Base-by-base conservation (phyloP, 2,888 invertebrate genomes). In the Branchipolynoe longqiensis region DNA sequence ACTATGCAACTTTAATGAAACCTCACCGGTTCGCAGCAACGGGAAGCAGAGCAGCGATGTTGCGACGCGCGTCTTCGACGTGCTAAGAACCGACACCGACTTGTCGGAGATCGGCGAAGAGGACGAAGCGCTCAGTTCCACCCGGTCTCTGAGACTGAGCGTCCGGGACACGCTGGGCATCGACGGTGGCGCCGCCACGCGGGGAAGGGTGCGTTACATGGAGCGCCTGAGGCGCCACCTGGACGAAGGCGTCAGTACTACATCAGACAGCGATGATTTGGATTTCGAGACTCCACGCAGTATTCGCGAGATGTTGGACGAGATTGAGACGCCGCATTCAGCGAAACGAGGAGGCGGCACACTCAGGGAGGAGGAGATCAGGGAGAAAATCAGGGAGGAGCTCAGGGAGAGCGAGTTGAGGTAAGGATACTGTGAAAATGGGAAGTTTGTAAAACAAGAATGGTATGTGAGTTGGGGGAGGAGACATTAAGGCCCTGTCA, bases 241-340 rank as follows among this genome's bases (percentile, higher is more conserved):
- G 38, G 69, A 69, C 38, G n/a, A 69, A 38, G 48, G 8, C 8
- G 8, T 12, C 8, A 38, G 38, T 38, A 38, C 12, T 8, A 36
- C 38, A 0, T 69, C 69, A 22, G 18, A 36, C 2, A 25, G 69
- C 22, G 4, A 1, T 33, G 73, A 73, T 40, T 22, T 36, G 3
- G 74, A 74, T 22, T 40, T 74, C n/a, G 78, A 78, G 78, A 78
- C 78, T 25, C 78, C 78, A 1, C 78, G 48, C 25, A 78, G 48
- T 31, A 78, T 78, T 14, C 78, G 31, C 25, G 48, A 48, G 18
- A 40, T 78, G 48, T 48, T 78, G 41, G 31, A 78, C 31, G 28
- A 28, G 14, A 28, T 78, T 6, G 78, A 78, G 4, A 78, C 78
- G 1, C 78, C 78, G 28, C 78, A 78, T 31, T 25, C 41, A n/a